Evolutionary conservation across 2,797 vertebrate genomes (phyloP).

Genomic region (Darevskia nairensis): DNA sequence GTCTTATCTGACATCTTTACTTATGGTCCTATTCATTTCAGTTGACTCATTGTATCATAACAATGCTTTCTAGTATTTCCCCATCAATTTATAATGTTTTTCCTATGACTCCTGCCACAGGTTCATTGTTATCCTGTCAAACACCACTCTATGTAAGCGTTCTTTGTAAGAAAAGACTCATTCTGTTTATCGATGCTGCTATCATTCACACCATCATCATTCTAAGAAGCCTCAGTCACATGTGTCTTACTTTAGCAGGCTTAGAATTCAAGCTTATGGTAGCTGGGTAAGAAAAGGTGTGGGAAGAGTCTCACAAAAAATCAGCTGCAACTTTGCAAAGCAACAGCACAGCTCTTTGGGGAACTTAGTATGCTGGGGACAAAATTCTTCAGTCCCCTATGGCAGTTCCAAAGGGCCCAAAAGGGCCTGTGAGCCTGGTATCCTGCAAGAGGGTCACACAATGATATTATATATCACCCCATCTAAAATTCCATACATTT

Average conservation of each 20-base stretch:
- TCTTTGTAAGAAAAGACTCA: background rate
- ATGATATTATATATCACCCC: background rate
- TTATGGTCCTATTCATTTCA: conserved; percentile 10
- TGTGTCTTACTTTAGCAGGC: background rate
- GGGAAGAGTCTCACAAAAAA: background rate
- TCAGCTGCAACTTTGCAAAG: background rate
- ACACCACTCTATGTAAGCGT: background rate
- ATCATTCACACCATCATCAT: conserved; percentile 11
- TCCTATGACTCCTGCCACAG: background rate
- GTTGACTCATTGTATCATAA: conserved; percentile 20
- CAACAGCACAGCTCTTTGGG: background rate
- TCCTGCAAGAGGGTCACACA: background rate
- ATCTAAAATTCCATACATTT: background rate
- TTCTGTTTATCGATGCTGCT: conserved; percentile 9
- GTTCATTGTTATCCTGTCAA: conserved; percentile 37
- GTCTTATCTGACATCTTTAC: conserved; percentile 16
- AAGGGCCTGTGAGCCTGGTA: background rate
- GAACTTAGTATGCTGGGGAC: too few relatives aligned
- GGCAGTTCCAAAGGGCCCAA: background rate
- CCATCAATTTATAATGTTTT: conserved; percentile 32
- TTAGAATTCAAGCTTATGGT: background rate
- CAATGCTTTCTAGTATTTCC: conserved; percentile 35
- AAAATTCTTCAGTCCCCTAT: too few relatives aligned
- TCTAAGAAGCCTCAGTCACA: background rate
- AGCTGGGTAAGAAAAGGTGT: background rate